Conservation (phyloP, 1,140 invertebrate genomes). For the Cydia fagiglandana region DNA sequence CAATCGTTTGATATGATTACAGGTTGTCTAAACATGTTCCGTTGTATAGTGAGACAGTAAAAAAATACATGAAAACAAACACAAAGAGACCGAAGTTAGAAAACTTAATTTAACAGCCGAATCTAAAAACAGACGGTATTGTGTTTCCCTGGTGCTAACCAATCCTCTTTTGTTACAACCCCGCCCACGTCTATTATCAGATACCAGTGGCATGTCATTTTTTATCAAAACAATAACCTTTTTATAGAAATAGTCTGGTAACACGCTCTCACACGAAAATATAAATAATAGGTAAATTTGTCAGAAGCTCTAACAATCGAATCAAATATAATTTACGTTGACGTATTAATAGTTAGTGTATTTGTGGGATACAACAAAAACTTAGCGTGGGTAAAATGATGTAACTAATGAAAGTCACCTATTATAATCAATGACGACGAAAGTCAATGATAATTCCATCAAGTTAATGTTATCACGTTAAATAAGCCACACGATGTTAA, state of each 20-base stretch:
- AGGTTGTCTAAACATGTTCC: slow-evolving; percentile 21
- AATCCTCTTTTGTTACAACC: slow-evolving; percentile 72
- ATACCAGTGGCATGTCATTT: slow-evolving; percentile 74
- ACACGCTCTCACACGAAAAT: slow-evolving; percentile 52
- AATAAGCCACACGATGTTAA: too few species aligned
- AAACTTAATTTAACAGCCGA: slow-evolving; percentile 77
- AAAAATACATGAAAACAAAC: slow-evolving; percentile 54
- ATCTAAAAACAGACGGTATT: slow-evolving; percentile 68
- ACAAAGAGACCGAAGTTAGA: slow-evolving; percentile 61
- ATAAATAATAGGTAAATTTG: slow-evolving; percentile 61
- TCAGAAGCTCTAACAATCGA: slow-evolving; percentile 56
- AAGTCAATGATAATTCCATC: background rate
- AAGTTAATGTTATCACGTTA: too few species aligned
- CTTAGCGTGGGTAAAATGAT: background rate
- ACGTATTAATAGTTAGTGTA: slow-evolving; percentile 48
- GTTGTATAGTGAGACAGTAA: slow-evolving; percentile 50
- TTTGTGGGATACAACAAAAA: background rate
- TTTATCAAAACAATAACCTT: slow-evolving; percentile 78
- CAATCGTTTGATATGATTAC: slow-evolving; percentile 52
- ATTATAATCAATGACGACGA: background rate
- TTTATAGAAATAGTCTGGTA: slow-evolving; percentile 53
- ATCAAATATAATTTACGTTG: slow-evolving; percentile 57
- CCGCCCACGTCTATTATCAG: slow-evolving; percentile 75
- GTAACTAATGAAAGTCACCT: background rate
- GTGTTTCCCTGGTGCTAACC: slow-evolving; percentile 72